Conservation (phyloP, 2,113 vertebrate genomes). For the Pomatostomus ruficeps region DNA sequence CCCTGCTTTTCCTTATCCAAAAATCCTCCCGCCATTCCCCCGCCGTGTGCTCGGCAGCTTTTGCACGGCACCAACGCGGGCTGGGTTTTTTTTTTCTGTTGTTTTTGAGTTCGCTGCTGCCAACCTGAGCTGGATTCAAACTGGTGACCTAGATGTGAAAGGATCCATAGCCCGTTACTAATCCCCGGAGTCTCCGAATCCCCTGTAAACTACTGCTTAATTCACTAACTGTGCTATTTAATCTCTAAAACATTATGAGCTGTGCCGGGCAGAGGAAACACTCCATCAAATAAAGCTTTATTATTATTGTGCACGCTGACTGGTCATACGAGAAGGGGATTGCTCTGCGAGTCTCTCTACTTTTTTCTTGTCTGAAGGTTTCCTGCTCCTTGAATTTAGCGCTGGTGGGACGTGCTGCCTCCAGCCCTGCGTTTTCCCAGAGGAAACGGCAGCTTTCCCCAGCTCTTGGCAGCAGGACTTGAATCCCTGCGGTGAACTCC, state of each 20-base stretch:
- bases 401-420: constrained; percentile 7
- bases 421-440: background rate
- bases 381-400: background rate
- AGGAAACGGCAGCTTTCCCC: background rate
- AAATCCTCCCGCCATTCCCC: background rate
- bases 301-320: constrained; percentile 38
- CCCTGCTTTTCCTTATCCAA: background rate
- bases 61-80: background rate
- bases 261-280: constrained; percentile 29
- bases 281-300: constrained; percentile 64
- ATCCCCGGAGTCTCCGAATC: constrained; percentile 52
- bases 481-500: background rate
- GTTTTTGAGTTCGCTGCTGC: background rate
- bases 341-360: constrained; percentile 15
- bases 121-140: constrained; percentile 48
- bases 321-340: constrained; percentile 33
- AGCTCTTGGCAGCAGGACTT: background rate
- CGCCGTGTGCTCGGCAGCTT: background rate
- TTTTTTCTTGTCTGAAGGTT: background rate
- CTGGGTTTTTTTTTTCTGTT: background rate
- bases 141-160: constrained; percentile 62
- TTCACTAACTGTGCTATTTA: constrained; percentile 67
- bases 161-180: constrained; percentile 58
- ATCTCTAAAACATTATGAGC: constrained; percentile 62
- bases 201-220: constrained; percentile 68